Evolutionary conservation across 2,888 invertebrate genomes (phyloP).

Genomic region (Cybosia mesomella): DNA sequence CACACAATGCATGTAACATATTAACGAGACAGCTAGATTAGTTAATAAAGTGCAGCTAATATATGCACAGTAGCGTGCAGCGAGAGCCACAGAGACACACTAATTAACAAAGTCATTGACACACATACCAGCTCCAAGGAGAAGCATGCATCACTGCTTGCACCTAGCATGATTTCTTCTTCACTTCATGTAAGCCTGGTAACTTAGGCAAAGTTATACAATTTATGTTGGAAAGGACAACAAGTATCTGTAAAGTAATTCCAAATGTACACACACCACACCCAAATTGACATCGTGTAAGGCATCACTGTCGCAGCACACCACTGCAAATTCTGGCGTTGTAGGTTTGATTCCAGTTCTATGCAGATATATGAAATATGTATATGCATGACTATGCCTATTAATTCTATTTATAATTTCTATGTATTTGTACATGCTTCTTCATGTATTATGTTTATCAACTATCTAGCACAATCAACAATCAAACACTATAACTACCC

Average conservation of each 20-base stretch:
- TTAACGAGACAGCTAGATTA: conserved; percentile 6
- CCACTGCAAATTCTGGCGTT: neutral
- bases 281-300: neutral
- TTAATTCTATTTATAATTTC: too few species aligned
- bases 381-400: too few species aligned
- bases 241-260: neutral
- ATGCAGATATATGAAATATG: too few species aligned
- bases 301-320: neutral
- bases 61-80: neutral
- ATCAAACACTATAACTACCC: too few species aligned
- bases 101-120: conserved; percentile 59
- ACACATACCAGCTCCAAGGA: conserved; percentile 41
- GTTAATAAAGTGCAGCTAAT: conserved; percentile 12
- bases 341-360: too few species aligned
- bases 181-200: neutral
- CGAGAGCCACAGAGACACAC: conserved; percentile 23
- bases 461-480: too few species aligned
- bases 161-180: neutral
- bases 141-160: conserved; percentile 15
- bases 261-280: neutral
- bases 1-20: neutral
- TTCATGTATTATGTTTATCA: too few species aligned
- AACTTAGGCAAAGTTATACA: neutral
- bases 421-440: too few species aligned
- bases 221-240: neutral